Conservation (phyloP, 2,888 invertebrate genomes). For the Autographa pulchrina region DNA sequence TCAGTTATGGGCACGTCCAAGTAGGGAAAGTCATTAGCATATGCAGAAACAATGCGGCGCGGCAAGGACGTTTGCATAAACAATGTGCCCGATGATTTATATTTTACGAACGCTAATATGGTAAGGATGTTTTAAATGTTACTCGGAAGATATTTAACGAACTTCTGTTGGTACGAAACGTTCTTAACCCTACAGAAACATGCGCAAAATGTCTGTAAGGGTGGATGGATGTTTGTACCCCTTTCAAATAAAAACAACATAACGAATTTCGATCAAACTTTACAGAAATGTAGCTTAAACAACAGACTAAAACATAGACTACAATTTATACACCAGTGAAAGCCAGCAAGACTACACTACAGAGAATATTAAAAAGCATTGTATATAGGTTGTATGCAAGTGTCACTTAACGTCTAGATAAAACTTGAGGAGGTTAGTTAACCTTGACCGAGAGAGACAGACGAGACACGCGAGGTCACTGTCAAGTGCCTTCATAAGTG, state of each 20-base stretch:
- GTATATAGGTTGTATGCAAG: constrained; percentile 6
- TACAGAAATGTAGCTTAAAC: no score
- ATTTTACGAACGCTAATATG: constrained; percentile 48
- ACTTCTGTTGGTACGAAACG: constrained; percentile 46
- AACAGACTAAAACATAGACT: no score
- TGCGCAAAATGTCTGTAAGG: no score
- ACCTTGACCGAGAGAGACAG: constrained; percentile 26
- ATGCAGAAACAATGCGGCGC: constrained; percentile 64
- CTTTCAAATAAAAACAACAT: no score
- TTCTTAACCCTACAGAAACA: constrained; percentile 14
- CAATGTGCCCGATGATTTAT: constrained; percentile 60
- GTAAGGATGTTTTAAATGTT: constrained; percentile 43
- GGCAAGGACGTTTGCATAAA: constrained; percentile 71
- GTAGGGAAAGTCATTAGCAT: constrained; percentile 69
- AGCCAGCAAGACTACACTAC: constrained; percentile 14
- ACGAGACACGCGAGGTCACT: constrained; percentile 25
- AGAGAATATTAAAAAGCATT: constrained; percentile 32
- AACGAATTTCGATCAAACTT: no score
- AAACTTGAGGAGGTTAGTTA: constrained; percentile 10
- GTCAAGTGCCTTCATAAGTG: neutral
- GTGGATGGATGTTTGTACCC: no score
- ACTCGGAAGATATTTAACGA: constrained; percentile 56
- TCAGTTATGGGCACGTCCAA: constrained; percentile 56
- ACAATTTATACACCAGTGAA: no score
- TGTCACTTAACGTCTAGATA: constrained; percentile 8